A percentile compares a stretch with the other conserved stretches of the same genome.
These are phyloP conservation scores for Drosophila dunni DNA, from an alignment of 1,140 invertebrate species.

Conservation along the genomic window DNA sequence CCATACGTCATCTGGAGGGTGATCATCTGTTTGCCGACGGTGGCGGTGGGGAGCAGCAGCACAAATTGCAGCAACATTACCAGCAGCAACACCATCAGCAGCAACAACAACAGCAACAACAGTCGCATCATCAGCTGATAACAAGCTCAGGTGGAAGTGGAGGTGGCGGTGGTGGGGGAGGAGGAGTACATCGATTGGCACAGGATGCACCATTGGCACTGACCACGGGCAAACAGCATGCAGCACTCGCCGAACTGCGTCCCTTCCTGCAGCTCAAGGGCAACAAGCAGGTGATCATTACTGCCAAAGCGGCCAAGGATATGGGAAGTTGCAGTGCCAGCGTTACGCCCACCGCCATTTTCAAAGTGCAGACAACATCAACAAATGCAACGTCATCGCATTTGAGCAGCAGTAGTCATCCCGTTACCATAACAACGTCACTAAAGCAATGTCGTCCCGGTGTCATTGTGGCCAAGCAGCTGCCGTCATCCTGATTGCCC, in stretches of 20 bases:
- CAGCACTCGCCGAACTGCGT: conserved; percentile 88
- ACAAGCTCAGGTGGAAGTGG: conserved; percentile 25
- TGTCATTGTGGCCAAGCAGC: conserved; percentile 93
- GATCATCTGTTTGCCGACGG: conserved; percentile 95
- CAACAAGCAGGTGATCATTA: conserved; percentile 77
- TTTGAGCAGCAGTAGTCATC: conserved; percentile 24
- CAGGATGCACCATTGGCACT: conserved; percentile 91
- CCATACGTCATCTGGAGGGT: conserved; percentile 97
- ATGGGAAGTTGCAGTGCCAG: conserved; percentile 40
- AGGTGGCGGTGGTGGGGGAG: background rate
- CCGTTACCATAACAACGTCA: conserved; percentile 84
- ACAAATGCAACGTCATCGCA: conserved; percentile 34
- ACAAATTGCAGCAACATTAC: conserved; percentile 60
- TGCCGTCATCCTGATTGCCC: conserved; percentile 84
- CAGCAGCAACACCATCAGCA: conserved; percentile 35
- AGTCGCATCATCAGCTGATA: conserved; percentile 57
- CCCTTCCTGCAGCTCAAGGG: conserved; percentile 87
- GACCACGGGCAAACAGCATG: conserved; percentile 85
- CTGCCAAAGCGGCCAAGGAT: conserved; percentile 65
- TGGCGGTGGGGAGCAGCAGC: conserved; percentile 87
- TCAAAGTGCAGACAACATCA: conserved; percentile 73
- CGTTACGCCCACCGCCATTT: conserved; percentile 77
- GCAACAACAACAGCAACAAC: conserved; percentile 31
- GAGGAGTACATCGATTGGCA: conserved; percentile 47
- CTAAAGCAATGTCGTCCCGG: conserved; percentile 90